Evolutionary conservation across 2,797 vertebrate genomes (phyloP).

Genomic region (Galagoides demidoff): DNA sequence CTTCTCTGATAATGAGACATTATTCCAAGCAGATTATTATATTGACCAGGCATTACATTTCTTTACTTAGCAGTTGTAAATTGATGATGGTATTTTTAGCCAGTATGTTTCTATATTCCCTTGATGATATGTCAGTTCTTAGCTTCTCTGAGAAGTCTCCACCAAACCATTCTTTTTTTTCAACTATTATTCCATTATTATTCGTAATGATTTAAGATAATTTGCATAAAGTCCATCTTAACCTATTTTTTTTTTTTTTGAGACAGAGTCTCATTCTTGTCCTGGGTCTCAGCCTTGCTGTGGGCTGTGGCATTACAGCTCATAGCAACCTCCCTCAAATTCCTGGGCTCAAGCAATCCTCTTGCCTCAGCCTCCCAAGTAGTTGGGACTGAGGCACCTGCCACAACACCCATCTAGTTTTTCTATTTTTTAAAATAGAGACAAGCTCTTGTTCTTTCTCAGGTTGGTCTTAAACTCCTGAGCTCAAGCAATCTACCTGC

Average conservation of each 20-base stretch:
- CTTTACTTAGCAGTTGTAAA: not conserved
- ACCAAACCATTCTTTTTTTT: not conserved
- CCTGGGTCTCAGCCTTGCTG: no score
- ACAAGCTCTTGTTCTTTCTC: no score
- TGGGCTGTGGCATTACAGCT: no score
- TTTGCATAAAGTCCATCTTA: not conserved
- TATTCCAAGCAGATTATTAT: not conserved
- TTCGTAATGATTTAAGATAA: not conserved
- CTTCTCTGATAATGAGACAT: not conserved
- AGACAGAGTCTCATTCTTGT: no score
- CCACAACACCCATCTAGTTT: no score
- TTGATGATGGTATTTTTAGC: not conserved
- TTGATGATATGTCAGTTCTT: not conserved
- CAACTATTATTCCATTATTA: not conserved
- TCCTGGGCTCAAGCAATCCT: no score
- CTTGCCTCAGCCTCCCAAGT: no score
- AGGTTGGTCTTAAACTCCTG: no score
- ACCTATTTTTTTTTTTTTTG: not conserved
- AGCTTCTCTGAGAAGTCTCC: not conserved
- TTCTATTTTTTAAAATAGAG: no score
- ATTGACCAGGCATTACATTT: not conserved
- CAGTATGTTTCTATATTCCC: not conserved
- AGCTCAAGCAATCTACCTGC: no score
- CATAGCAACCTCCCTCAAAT: no score
- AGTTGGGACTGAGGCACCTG: no score